Base-by-base conservation (phyloP, 2,113 vertebrate species). In the Neotoma lepida region DNA sequence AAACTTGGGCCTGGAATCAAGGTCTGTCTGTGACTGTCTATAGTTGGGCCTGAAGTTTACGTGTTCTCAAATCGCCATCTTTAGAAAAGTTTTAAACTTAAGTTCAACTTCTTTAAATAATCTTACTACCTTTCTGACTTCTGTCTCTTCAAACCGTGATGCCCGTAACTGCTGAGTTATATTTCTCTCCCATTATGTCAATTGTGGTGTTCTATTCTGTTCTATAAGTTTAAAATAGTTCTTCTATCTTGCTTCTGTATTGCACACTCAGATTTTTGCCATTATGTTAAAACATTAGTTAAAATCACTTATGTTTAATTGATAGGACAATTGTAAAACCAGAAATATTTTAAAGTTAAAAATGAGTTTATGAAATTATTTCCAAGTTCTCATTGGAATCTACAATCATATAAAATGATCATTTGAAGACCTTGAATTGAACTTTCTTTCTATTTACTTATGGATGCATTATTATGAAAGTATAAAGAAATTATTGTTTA, bases 271-370 rank as follows among this genome's bases (percentile, higher is more conserved):
- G 35, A 35, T 88, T 86, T 86, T 84, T 84, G 41, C 56, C 15
- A 70, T 93, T 71, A 80, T 64, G 49, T 89, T 89, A 91, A 94
- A 86, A 91, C 81, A 70, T 78, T 68, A 86, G 66, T 86, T 91
- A 24, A 91, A 91, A 64, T 33, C 15, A 30, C 4, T n/a, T 58
- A 49, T 10, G 41, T 92, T 89, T 84, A 64, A 54, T 81, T 92
- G 44, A 33, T 73, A 51, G 84, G 68, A 77, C 9, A 78, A 22
- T 90, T 94, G 3, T 80, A 94, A 94, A 93, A 77, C 7, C 28
- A 39, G 39, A 26, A 91, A 89, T 30, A 84, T 90, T 90, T 87
- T 89, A 86, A 91, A 88, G 30, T 94, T 96, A 70, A 81, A 88
- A 93, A 46, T 33, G 63, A 54, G 77, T 94, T 86, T 88, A 88